These are phyloP conservation scores for Lasioglossum marginatum DNA, from an alignment of 2,888 invertebrate species.

Conservation along the genomic window DNA sequence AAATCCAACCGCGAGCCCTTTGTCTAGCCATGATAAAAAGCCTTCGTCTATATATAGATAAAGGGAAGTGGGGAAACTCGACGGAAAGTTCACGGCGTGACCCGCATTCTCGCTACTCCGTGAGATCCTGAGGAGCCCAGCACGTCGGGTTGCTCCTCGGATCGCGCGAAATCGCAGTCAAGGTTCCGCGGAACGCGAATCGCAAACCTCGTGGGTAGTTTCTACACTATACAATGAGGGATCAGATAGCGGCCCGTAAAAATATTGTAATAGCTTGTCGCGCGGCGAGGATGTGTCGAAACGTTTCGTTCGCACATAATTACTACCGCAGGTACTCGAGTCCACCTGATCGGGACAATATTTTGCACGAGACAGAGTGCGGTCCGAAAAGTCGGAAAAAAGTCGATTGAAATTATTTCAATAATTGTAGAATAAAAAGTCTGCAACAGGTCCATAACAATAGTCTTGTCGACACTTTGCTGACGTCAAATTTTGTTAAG, in stretches of 20 bases:
- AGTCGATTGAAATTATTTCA: too few species aligned
- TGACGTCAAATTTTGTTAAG: too few species aligned
- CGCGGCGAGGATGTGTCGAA: constrained; percentile 70
- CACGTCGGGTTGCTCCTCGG: constrained; percentile 18
- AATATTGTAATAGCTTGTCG: constrained; percentile 55
- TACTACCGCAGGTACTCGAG: constrained; percentile 45
- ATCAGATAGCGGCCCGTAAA: constrained; percentile 61
- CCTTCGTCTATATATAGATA: background rate
- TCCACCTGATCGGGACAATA: background rate
- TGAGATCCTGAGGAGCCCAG: constrained; percentile 17
- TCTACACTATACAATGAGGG: constrained; percentile 53
- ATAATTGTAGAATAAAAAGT: too few species aligned
- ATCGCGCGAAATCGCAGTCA: constrained; percentile 60
- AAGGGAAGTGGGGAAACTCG: constrained; percentile 17
- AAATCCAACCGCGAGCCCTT: constrained; percentile 22
- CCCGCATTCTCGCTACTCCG: constrained; percentile 20
- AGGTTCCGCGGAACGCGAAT: constrained; percentile 39
- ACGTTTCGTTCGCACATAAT: constrained; percentile 68
- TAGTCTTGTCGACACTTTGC: too few species aligned
- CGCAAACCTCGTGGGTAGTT: constrained; percentile 38
- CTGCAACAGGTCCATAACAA: too few species aligned
- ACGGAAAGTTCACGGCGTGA: constrained; percentile 27
- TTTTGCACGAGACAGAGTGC: background rate
- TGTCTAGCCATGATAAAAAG: background rate
- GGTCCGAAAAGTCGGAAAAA: too few species aligned